Percentiles rank a stretch among this genome's conserved stretches.
These are phyloP conservation scores for Scolopax rusticola DNA, from an alignment of 2,797 vertebrate genomes.

Conservation along the genomic window DNA sequence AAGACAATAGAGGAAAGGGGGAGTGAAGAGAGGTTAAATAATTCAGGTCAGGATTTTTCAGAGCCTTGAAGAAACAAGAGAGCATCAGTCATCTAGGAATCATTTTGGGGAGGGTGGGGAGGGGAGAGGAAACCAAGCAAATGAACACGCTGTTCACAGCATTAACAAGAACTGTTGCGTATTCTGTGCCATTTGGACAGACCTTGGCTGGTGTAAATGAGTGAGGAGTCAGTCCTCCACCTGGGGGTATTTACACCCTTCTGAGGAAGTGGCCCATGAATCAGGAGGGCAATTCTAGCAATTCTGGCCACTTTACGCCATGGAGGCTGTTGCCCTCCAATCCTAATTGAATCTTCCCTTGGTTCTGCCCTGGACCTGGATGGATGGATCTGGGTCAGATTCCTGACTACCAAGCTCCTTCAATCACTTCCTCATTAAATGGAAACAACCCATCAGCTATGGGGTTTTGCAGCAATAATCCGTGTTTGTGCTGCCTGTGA, in stretches of 20 bases:
- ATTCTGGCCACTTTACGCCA: background rate
- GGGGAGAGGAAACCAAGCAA: background rate
- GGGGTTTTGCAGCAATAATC: background rate
- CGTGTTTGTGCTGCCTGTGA: no score
- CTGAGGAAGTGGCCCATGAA: background rate
- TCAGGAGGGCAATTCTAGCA: background rate
- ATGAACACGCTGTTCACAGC: background rate
- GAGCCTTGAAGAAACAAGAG: background rate
- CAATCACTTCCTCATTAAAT: background rate
- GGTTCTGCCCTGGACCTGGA: background rate
- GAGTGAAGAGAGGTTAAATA: background rate
- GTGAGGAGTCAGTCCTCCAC: background rate
- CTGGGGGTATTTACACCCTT: background rate
- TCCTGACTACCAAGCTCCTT: background rate
- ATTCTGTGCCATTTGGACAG: background rate
- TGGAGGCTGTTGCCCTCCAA: background rate
- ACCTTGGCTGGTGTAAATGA: background rate
- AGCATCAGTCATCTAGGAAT: background rate
- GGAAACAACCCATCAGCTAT: background rate
- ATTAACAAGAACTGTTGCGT: background rate
- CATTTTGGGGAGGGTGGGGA: no score
- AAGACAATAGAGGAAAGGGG: background rate
- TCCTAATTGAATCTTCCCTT: background rate
- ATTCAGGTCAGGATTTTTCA: conserved; percentile 1
- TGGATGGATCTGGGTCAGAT: background rate